Evolutionary conservation across 1,140 invertebrate species (phyloP).

Genomic region (Trigoniulus corallinus): DNA sequence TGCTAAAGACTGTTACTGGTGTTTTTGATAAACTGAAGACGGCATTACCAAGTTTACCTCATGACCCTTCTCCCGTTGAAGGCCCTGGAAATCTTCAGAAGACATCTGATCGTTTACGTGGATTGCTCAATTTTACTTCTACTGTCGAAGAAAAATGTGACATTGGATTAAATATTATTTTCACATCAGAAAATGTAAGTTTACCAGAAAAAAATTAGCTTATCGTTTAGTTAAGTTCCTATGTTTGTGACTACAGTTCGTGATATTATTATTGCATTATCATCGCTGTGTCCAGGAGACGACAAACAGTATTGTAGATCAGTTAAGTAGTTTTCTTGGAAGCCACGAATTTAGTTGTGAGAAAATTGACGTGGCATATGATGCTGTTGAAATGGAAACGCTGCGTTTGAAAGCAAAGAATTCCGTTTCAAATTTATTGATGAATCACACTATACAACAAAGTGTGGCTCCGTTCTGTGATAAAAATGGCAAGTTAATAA

Average conservation of each 20-base stretch:
- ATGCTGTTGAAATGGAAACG: conserved; percentile 7
- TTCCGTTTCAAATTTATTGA: neutral
- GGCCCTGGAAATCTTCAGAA: conserved; percentile 3
- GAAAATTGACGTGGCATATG: conserved; percentile 7
- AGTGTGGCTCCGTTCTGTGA: no score
- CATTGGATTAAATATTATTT: conserved; percentile 8
- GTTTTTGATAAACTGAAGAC: conserved; percentile 22
- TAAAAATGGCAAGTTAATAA: no score
- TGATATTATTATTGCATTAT: no score
- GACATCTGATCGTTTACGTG: neutral
- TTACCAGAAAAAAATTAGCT: neutral
- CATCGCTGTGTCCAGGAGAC: no score
- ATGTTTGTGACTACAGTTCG: no score
- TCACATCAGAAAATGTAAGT: conserved; percentile 5
- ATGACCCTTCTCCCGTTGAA: conserved; percentile 4
- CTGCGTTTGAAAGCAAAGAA: neutral
- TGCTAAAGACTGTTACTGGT: conserved; percentile 18
- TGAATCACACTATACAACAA: no score
- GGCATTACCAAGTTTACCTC: conserved; percentile 21
- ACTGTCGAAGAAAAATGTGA: conserved; percentile 1
- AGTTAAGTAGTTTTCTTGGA: neutral
- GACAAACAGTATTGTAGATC: neutral
- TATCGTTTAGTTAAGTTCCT: no score
- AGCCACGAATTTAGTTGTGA: neutral
- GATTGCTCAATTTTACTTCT: neutral